These are phyloP conservation scores for Noctua comes DNA, from an alignment of 2,888 invertebrate genomes.

Conservation along the genomic window DNA sequence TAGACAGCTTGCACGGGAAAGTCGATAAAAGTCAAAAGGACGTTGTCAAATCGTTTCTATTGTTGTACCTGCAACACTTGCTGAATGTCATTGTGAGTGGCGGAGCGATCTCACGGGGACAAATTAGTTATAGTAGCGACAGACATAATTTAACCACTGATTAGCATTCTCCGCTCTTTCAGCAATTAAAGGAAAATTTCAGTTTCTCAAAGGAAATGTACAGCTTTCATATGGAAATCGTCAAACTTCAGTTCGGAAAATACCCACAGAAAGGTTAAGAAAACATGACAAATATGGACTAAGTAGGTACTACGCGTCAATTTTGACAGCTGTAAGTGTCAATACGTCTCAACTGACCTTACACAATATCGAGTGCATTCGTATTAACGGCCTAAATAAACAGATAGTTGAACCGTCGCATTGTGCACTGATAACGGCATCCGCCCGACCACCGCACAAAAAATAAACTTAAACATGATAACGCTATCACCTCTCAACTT, in stretches of 20 bases:
- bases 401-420: slow-evolving; percentile 71
- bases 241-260: slow-evolving; percentile 22
- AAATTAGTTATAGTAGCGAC: slow-evolving; percentile 19
- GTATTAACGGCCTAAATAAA: slow-evolving; percentile 78
- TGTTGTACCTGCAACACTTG: slow-evolving; percentile 49
- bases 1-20: slow-evolving; percentile 71
- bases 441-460: slow-evolving; percentile 80
- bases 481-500: slow-evolving; percentile 69
- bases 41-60: slow-evolving; percentile 63
- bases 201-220: background rate
- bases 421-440: slow-evolving; percentile 82
- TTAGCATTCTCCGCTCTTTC: background rate
- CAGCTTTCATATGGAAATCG: background rate
- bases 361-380: slow-evolving; percentile 79
- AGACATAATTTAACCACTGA: slow-evolving; percentile 13
- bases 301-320: slow-evolving; percentile 26
- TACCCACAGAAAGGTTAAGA: slow-evolving; percentile 15
- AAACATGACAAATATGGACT: slow-evolving; percentile 17
- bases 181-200: background rate
- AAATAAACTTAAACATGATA: slow-evolving; percentile 74
- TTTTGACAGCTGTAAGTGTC: slow-evolving; percentile 60
- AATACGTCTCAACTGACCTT: slow-evolving; percentile 82
- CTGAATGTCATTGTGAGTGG: slow-evolving; percentile 30
- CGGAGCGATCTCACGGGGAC: slow-evolving; percentile 29
- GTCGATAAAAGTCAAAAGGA: slow-evolving; percentile 77